Conservation (phyloP, 2,113 vertebrate genomes). For the Gobius niger region DNA sequence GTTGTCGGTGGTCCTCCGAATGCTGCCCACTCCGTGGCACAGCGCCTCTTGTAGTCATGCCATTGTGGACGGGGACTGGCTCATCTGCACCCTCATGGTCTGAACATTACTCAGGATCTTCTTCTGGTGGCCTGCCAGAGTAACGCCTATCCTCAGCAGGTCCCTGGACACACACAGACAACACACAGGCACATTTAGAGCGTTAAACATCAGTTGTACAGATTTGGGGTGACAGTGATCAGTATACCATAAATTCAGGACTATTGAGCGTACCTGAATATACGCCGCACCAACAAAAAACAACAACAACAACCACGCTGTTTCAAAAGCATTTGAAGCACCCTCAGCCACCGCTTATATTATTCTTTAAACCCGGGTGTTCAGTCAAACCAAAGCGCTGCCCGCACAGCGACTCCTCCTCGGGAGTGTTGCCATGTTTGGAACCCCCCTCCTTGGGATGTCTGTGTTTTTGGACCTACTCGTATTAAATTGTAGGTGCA, state of each 20-base stretch:
- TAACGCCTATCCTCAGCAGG: slow-evolving; percentile 98
- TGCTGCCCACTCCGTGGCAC: slow-evolving; percentile 74
- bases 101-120: slow-evolving; percentile 97
- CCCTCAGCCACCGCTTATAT: not conserved
- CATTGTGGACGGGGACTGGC: slow-evolving; percentile 88
- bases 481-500: too few relatives aligned
- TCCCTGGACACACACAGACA: slow-evolving; percentile 79
- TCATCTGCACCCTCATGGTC: slow-evolving; percentile 96
- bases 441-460: too few relatives aligned
- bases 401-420: too few relatives aligned
- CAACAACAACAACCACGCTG: too few relatives aligned
- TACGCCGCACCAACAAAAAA: too few relatives aligned
- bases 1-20: slow-evolving; percentile 63
- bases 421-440: too few relatives aligned
- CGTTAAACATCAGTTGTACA: slow-evolving; percentile 21
- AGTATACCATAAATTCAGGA: too few relatives aligned
- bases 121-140: slow-evolving; percentile 98
- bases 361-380: too few relatives aligned
- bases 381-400: too few relatives aligned
- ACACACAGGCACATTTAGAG: not conserved
- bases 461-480: too few relatives aligned
- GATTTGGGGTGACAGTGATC: not conserved
- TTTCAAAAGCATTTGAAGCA: slow-evolving; percentile 39
- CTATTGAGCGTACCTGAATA: too few relatives aligned
- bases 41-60: slow-evolving; percentile 87